Conservation (phyloP, 1,140 invertebrate genomes). For the Holcopasites calliopsidis region DNA sequence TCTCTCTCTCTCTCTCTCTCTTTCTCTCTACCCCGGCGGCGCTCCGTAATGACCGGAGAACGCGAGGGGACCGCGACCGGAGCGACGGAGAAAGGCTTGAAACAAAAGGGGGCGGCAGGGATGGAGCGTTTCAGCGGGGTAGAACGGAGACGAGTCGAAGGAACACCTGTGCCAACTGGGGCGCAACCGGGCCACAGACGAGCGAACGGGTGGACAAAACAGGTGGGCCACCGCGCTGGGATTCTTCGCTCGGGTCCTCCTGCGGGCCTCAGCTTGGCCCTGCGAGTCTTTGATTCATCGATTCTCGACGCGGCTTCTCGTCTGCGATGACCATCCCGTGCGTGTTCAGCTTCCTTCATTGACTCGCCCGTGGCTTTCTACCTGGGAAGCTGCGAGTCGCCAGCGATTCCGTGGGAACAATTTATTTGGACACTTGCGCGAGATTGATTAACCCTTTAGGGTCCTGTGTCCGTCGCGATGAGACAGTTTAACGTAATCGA, state of each 20-base stretch:
- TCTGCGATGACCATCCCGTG: neutral
- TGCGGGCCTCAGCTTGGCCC: slow-evolving; percentile 26
- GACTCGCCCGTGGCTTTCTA: too few species aligned
- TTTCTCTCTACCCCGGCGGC: slow-evolving; percentile 55
- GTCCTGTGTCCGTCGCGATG: too few species aligned
- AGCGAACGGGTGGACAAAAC: slow-evolving; percentile 72
- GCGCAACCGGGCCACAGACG: slow-evolving; percentile 66
- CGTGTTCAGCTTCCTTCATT: neutral
- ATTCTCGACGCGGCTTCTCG: slow-evolving; percentile 16
- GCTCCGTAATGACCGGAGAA: slow-evolving; percentile 58
- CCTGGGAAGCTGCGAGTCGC: too few species aligned
- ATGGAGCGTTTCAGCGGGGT: slow-evolving; percentile 3
- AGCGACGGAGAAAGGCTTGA: slow-evolving; percentile 29
- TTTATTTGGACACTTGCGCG: too few species aligned
- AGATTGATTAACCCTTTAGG: too few species aligned
- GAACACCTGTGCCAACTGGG: slow-evolving; percentile 75
- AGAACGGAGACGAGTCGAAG: slow-evolving; percentile 51
- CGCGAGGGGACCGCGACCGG: neutral
- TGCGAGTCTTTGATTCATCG: slow-evolving; percentile 57
- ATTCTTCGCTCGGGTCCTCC: slow-evolving; percentile 53
- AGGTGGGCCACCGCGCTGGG: slow-evolving; percentile 67
- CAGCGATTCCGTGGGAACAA: too few species aligned
- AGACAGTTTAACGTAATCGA: too few species aligned
- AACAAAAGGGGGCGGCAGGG: slow-evolving; percentile 13
- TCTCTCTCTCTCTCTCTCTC: neutral